Evolutionary conservation across 2,113 vertebrate genomes (phyloP).

Genomic region (Bos indicus): DNA sequence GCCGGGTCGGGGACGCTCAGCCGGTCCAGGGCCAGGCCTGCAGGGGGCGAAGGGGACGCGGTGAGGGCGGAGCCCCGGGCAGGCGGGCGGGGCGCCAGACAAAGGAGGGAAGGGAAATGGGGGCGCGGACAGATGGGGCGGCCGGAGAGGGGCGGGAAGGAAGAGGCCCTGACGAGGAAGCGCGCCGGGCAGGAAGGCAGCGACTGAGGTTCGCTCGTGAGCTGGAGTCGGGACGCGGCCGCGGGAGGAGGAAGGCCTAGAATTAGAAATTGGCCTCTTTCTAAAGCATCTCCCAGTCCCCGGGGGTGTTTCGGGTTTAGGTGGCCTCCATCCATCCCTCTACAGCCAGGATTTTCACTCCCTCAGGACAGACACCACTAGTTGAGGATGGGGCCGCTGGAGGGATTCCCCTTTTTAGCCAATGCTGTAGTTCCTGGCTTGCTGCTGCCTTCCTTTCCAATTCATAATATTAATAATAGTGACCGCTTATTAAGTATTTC

Average conservation of each 20-base stretch:
- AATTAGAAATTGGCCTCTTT: neutral
- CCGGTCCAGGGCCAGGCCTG: constrained; percentile 81
- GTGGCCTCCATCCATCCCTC: neutral
- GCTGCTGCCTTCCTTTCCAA: neutral
- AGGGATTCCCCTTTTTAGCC: neutral
- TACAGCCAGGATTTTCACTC: neutral
- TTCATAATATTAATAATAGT: neutral
- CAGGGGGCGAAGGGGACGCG: neutral
- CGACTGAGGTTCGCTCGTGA: neutral
- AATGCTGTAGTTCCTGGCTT: neutral
- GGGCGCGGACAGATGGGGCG: neutral
- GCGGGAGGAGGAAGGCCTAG: neutral
- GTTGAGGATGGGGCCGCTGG: neutral
- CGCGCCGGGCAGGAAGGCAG: constrained; percentile 28
- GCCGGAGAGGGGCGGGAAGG: constrained; percentile 7
- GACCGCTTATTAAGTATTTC: neutral
- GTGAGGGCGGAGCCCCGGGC: neutral
- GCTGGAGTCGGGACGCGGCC: neutral
- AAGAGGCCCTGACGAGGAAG: constrained; percentile 46
- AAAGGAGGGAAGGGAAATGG: constrained; percentile 51
- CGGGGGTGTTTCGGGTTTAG: neutral
- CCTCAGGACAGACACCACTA: neutral
- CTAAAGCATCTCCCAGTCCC: neutral
- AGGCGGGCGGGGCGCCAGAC: neutral
- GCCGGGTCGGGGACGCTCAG: constrained; percentile 83